Percentiles rank a stretch among this genome's conserved stretches.
phyloP scores from a whole-genome alignment of 2,888 invertebrate species.

The Thera britannica region DNA sequence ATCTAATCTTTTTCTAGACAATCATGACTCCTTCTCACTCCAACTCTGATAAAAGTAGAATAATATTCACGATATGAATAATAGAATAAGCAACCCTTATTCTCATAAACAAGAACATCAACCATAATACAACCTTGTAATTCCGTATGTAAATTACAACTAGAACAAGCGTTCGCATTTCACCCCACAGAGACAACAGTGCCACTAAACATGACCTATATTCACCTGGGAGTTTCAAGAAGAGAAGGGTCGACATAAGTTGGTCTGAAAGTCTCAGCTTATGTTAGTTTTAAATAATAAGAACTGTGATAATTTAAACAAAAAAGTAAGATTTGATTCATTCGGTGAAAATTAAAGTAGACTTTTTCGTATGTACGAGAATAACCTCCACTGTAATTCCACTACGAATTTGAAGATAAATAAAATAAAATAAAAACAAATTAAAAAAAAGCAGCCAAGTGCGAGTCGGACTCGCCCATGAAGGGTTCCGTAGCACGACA shows the following conservation, averaged over 20 bases:
- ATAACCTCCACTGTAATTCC: no score
- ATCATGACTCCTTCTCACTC: background rate
- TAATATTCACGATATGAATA: slow-evolving; percentile 34
- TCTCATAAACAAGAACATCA: slow-evolving; percentile 69
- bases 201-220: slow-evolving; percentile 53
- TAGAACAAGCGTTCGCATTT: slow-evolving; percentile 73
- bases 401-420: no score
- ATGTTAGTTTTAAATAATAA: slow-evolving; percentile 78
- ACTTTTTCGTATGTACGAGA: no score
- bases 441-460: no score
- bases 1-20: background rate
- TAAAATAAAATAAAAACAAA: no score
- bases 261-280: slow-evolving; percentile 63
- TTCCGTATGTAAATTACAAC: slow-evolving; percentile 83
- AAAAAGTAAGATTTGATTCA: no score
- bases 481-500: no score
- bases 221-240: slow-evolving; percentile 38
- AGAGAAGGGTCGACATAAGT: slow-evolving; percentile 46
- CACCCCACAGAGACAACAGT: slow-evolving; percentile 68
- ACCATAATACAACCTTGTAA: slow-evolving; percentile 76
- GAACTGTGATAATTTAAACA: slow-evolving; percentile 45
- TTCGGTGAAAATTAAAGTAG: no score
- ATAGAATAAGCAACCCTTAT: slow-evolving; percentile 42
- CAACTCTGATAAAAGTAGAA: slow-evolving; percentile 31
- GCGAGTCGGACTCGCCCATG: no score